Percentiles rank a stretch among this genome's conserved stretches.
Evolutionary conservation across 2,888 invertebrate genomes (phyloP).

Genomic region (Exocentrus adspersus): DNA sequence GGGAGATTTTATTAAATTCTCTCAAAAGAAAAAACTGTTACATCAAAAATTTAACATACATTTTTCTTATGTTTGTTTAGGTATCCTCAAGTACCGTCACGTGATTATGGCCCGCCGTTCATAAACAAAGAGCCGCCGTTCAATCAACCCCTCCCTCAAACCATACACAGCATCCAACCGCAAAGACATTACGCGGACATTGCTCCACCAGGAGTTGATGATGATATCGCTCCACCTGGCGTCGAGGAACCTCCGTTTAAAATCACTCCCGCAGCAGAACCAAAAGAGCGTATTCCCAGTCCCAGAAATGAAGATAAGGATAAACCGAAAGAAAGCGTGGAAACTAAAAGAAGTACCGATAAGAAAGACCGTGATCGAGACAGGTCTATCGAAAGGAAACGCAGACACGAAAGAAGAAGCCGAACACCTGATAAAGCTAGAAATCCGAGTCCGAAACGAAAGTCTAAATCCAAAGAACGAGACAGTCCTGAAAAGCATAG

Average conservation of each 20-base stretch:
- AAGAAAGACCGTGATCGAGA: slow-evolving; percentile 37
- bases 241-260: slow-evolving; percentile 73
- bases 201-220: slow-evolving; percentile 58
- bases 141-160: slow-evolving; percentile 42
- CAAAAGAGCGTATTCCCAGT: slow-evolving; percentile 29
- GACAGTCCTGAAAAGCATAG: slow-evolving; percentile 58
- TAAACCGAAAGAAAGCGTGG: slow-evolving; percentile 32
- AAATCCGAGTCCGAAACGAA: slow-evolving; percentile 58
- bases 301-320: slow-evolving; percentile 40
- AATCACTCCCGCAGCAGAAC: slow-evolving; percentile 59
- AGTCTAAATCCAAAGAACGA: slow-evolving; percentile 61
- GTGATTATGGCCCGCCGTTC: slow-evolving; percentile 45
- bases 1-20: neutral
- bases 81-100: slow-evolving; percentile 47
- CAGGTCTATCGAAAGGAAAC: slow-evolving; percentile 33
- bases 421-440: slow-evolving; percentile 48
- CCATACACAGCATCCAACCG: slow-evolving; percentile 47
- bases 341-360: slow-evolving; percentile 20
- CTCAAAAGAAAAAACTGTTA: slow-evolving; percentile 10
- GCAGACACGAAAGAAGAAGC: slow-evolving; percentile 44
- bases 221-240: slow-evolving; percentile 71
- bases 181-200: slow-evolving; percentile 47
- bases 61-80: slow-evolving; percentile 53
- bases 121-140: slow-evolving; percentile 47
- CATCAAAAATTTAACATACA: slow-evolving; percentile 14